Conservation (phyloP, 2,797 vertebrate genomes). For the Paedocypris micromegethes region DNA sequence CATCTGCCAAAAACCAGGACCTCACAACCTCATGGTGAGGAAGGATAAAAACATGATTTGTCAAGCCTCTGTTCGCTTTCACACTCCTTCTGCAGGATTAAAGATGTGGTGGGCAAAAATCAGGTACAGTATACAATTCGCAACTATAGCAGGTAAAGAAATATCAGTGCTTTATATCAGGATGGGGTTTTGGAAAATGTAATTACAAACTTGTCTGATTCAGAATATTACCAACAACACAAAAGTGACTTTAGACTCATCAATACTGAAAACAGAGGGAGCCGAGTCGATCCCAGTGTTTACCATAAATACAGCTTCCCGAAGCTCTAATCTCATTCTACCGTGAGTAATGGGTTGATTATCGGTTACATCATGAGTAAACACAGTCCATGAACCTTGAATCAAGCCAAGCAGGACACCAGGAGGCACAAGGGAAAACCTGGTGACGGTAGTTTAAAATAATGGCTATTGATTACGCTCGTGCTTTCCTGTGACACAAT, state of each 20-base stretch:
- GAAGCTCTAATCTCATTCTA: slow-evolving; percentile 10
- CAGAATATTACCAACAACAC: too few species aligned
- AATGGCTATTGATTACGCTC: too few species aligned
- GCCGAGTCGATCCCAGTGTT: background rate
- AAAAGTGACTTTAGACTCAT: too few species aligned
- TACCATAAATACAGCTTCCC: background rate
- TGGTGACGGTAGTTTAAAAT: background rate
- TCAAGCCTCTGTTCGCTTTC: background rate
- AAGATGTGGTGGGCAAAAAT: slow-evolving; percentile 1
- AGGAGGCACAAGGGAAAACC: background rate
- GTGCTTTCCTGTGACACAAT: too few species aligned
- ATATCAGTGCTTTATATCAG: too few species aligned
- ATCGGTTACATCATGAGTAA: slow-evolving; percentile 12
- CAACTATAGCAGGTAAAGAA: too few species aligned
- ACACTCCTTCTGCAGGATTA: background rate
- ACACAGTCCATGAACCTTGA: background rate
- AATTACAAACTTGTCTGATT: too few species aligned
- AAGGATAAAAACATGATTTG: slow-evolving; percentile 23
- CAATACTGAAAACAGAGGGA: too few species aligned
- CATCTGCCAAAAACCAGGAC: slow-evolving; percentile 44
- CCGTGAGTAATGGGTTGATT: slow-evolving; percentile 3
- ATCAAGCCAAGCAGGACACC: background rate
- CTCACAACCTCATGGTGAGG: slow-evolving; percentile 5
- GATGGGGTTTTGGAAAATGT: too few species aligned
- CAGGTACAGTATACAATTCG: too few species aligned